Evolutionary conservation across 2,113 vertebrate species (phyloP), one percentile per base, ranked within the genome.

Genomic region (Polypterus bichir): DNA sequence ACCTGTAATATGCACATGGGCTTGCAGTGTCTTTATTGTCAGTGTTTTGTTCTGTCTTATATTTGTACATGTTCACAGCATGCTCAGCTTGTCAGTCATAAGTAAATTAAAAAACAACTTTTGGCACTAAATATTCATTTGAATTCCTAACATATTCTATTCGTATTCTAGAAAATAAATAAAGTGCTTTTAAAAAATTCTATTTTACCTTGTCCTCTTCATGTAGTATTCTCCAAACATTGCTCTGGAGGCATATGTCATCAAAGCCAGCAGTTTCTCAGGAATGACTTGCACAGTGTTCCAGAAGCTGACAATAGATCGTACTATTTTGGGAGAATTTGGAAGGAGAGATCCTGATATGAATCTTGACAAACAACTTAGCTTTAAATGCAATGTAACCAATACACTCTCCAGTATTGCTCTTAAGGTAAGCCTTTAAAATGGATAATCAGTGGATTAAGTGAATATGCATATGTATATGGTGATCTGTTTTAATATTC

Each of bases 221-320:
- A 62, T 62, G 27, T 77, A 99, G 94, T 93, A 89, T 59, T 98
- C 94, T 53, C 90, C 89, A 73, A 98, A 97, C 74, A 95, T 99
- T 47, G 95, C 93, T 7, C 82, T 99, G 73, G 94, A 98, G 77
- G 90, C 91, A 8, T 94, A 96, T 44, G 74, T 87, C 58, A 88
- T 98, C 75, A 90, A 92, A 70, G 82, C 87, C 54, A 76, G 77
- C 2, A 86, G 90, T 66, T 99, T 97, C 83, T 89, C 89, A 2
- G 95, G 95, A 8, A 95, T 97, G 93, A 94, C 89, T 2, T 97
- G 96, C 84, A 93, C 94, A 5, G 79, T 97, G 8, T 88, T 95
- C 81, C 93, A 95, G 80, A 95, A 90, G 71, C 77, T 90, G 64
- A 84, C 82, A 9, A 0, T 66, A 0, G 96, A 98, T 64, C 89